Percentiles rank a stretch among this genome's conserved stretches.
phyloP scores from a whole-genome alignment of 92 coral and sea anemone genomes.

The Muricea muricata region DNA sequence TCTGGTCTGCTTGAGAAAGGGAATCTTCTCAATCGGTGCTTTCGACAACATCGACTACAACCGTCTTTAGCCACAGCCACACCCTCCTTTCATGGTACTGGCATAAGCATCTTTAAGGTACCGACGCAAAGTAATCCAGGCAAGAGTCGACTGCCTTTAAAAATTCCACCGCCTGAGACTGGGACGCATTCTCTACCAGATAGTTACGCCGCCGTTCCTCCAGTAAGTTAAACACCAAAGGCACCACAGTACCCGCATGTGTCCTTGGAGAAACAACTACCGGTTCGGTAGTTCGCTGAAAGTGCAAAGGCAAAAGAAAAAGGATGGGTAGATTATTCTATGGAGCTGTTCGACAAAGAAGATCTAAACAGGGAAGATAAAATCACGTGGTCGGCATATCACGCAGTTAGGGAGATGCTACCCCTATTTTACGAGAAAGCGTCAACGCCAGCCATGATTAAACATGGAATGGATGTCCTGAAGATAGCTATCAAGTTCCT shows the following conservation, averaged over 20 bases:
- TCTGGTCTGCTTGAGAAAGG: not conserved
- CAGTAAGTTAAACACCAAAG: no score
- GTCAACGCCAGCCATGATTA: slow-evolving; percentile 60
- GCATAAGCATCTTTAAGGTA: slow-evolving; percentile 23
- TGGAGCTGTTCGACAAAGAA: not conserved
- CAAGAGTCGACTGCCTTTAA: not conserved
- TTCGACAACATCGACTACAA: slow-evolving; percentile 26
- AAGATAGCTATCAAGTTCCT: slow-evolving; percentile 27
- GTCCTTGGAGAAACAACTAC: slow-evolving; percentile 36
- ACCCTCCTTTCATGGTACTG: slow-evolving; percentile 19
- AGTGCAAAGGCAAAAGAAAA: slow-evolving; percentile 28
- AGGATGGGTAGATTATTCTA: slow-evolving; percentile 37
- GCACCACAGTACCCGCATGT: slow-evolving; percentile 19
- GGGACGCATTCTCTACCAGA: slow-evolving; percentile 4
- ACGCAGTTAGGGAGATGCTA: slow-evolving; percentile 42
- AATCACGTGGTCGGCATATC: slow-evolving; percentile 32
- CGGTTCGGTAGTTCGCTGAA: not conserved
- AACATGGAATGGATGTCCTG: slow-evolving; percentile 59
- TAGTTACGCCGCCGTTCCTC: slow-evolving; percentile 21
- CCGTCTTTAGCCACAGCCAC: slow-evolving; percentile 20
- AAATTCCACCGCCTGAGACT: not conserved
- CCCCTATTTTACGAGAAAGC: slow-evolving; percentile 65
- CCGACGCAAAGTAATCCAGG: not conserved
- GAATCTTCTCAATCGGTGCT: slow-evolving; percentile 22
- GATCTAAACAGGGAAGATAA: not conserved